Percentiles rank a stretch among this genome's conserved stretches.
Conservation (phyloP, 92 coral and sea anemone genomes). For the Siderastrea radians region DNA sequence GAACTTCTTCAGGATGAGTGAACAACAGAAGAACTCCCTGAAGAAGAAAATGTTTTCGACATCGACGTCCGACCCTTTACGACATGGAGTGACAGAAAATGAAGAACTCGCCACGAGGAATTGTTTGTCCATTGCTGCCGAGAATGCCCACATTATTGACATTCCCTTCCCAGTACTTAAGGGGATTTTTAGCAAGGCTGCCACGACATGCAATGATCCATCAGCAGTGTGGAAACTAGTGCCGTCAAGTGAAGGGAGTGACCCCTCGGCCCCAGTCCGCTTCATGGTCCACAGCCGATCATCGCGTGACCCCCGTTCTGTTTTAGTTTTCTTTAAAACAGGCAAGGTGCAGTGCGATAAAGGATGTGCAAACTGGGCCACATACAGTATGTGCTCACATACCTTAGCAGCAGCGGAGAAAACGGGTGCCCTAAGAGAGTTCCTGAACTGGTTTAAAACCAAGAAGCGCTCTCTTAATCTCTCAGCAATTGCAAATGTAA, state of each 20-base stretch:
- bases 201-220: constrained; percentile 26
- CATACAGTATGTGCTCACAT: constrained; percentile 70
- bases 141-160: constrained; percentile 53
- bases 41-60: constrained; percentile 54
- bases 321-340: constrained; percentile 20
- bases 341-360: constrained; percentile 63
- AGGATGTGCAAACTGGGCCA: constrained; percentile 53
- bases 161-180: constrained; percentile 62
- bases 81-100: constrained; percentile 28
- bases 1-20: constrained; percentile 13
- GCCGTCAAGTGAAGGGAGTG: constrained; percentile 33
- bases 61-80: constrained; percentile 47
- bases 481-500: not conserved
- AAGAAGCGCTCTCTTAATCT: constrained; percentile 50
- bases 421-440: constrained; percentile 32
- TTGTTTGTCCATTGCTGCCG: constrained; percentile 46
- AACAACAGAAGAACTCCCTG: constrained; percentile 56
- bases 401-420: constrained; percentile 68
- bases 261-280: constrained; percentile 2
- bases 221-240: constrained; percentile 51
- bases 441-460: constrained; percentile 47
- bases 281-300: constrained; percentile 33
- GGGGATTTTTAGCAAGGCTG: constrained; percentile 65
- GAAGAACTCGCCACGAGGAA: constrained; percentile 10
- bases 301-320: constrained; percentile 40